A percentile compares a stretch with the other conserved stretches of the same genome.
phyloP scores from a whole-genome alignment of 2,888 invertebrate genomes.

The Cylloceria caligata region DNA sequence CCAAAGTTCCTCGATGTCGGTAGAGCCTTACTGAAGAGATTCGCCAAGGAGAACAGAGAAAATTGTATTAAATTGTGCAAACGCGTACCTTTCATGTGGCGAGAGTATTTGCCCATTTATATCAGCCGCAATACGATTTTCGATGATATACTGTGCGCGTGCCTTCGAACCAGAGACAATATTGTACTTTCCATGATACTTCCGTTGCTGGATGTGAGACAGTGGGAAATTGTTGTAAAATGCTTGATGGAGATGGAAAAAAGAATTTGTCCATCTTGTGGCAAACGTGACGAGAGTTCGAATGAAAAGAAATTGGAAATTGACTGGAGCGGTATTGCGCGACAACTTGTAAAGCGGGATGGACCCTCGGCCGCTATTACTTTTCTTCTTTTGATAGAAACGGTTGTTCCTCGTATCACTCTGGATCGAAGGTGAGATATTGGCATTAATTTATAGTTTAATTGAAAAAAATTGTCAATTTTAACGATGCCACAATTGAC shows the following conservation, averaged over 20 bases:
- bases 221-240: constrained; percentile 87
- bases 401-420: constrained; percentile 86
- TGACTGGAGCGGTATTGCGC: constrained; percentile 88
- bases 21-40: constrained; percentile 86
- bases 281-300: constrained; percentile 80
- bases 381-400: constrained; percentile 86
- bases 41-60: constrained; percentile 84
- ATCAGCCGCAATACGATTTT: constrained; percentile 83
- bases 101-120: constrained; percentile 86
- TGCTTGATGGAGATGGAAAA: constrained; percentile 87
- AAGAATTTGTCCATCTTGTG: constrained; percentile 88
- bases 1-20: constrained; percentile 86
- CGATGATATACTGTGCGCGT: constrained; percentile 86
- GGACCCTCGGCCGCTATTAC: constrained; percentile 87
- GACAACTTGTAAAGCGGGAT: constrained; percentile 87
- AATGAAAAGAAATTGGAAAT: constrained; percentile 77
- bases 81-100: constrained; percentile 88
- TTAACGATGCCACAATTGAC: too few species aligned
- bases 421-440: constrained; percentile 87
- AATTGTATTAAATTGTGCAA: constrained; percentile 86
- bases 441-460: background rate
- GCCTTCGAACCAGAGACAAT: constrained; percentile 88
- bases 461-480: too few species aligned
- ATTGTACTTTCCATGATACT: constrained; percentile 86
- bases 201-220: constrained; percentile 86